Evolutionary conservation across 2,113 vertebrate species (phyloP), one percentile per base, ranked within the genome.

Genomic region (Esox niger): DNA sequence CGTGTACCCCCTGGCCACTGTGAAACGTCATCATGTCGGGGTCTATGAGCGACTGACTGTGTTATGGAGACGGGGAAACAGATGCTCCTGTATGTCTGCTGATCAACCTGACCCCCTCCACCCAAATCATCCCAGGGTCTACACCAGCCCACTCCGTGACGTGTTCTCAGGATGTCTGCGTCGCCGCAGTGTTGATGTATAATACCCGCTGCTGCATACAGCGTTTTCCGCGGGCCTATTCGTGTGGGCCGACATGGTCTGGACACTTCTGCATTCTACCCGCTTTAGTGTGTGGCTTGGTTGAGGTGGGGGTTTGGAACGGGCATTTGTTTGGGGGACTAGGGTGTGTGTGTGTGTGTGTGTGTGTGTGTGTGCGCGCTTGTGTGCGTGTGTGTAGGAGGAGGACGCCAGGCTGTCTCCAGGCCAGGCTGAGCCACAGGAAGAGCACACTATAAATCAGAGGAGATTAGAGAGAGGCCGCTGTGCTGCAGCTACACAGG

Each of bases 381-480:
- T 70, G 68, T 64, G 43, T 29, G 46, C 52, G 57, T 38, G 57
- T 61, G 26, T 62, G 43, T 91, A 91, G 68, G 88, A 74, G 87
- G 90, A 90, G 91, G 92, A 93, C 92, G 93, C 94, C 93, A 94
- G 92, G 67, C 92, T 94, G 94, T 94, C 94, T 95, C 93, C 91
- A 91, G 91, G 92, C 92, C 91, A 87, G 91, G 91, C 90, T 85
- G 91, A 92, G 90, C 92, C 90, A 89, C 92, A 93, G 93, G 92
- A 94, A 94, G 94, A 94, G 87, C 90, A 79, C 88, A 89, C 91
- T 87, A 94, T 94, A 95, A 95, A 95, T 95, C 93, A 94, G 92
- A 76, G 87, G 91, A 94, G 93, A 94, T 95, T 95, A 94, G 91
- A 94, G 92, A 92, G 89, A 91, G 38, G 66, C 90, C 91, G 89